These are phyloP conservation scores for Sebastes fasciatus DNA, from an alignment of 2,113 vertebrate genomes.

Conservation along the genomic window DNA sequence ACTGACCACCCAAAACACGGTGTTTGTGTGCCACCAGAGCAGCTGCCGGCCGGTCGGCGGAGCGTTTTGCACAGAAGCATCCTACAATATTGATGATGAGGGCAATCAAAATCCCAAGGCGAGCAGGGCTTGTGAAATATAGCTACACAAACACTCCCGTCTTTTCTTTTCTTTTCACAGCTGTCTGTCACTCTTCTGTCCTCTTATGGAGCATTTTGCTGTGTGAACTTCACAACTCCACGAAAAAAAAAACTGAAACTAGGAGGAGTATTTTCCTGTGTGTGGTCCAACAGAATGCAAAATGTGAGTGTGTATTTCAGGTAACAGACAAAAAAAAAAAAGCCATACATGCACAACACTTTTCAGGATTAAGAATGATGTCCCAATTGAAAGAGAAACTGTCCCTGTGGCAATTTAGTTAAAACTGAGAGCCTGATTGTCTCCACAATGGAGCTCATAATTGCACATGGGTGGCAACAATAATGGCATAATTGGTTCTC, in stretches of 20 bases:
- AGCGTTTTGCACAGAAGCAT: conserved; percentile 23
- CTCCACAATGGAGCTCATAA: conserved; percentile 44
- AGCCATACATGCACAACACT: background rate
- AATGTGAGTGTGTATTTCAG: conserved; percentile 11
- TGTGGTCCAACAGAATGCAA: conserved; percentile 17
- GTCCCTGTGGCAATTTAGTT: conserved; percentile 28
- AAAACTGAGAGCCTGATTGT: conserved; percentile 14
- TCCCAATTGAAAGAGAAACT: background rate
- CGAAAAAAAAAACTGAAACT: background rate
- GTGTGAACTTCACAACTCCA: conserved; percentile 17
- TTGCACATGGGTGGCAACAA: conserved; percentile 26
- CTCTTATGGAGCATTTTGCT: conserved; percentile 18
- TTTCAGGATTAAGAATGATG: conserved; percentile 1
- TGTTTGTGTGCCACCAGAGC: conserved; percentile 41
- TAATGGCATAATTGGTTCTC: conserved; percentile 35
- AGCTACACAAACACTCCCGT: conserved; percentile 26
- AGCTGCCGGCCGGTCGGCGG: conserved; percentile 46
- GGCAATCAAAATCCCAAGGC: background rate
- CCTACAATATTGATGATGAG: conserved; percentile 44
- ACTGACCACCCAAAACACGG: conserved; percentile 57
- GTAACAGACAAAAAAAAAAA: background rate
- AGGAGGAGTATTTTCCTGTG: background rate
- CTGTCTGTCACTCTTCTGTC: conserved; percentile 51
- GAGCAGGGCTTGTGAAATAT: conserved; percentile 7
- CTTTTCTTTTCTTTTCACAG: conserved; percentile 61